Evolutionary conservation across 2,888 invertebrate species (phyloP), one percentile per base, ranked within the genome.

Genomic region (Julus scanicus): DNA sequence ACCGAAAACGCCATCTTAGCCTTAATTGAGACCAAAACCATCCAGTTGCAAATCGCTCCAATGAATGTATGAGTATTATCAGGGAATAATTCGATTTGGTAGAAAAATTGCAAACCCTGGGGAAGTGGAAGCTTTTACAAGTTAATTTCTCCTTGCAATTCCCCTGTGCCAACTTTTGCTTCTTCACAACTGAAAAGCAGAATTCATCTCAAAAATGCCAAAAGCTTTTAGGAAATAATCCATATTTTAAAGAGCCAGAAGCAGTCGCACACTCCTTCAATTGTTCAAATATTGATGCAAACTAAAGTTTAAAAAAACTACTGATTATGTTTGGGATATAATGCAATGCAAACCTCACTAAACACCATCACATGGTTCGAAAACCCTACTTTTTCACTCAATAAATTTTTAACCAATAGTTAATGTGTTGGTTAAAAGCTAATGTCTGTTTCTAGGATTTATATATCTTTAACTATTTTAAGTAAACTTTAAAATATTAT

Each of bases 191-290:
- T 71, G 71, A 71, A 80, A 80, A 80, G 80, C 80, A 80, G 80
- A 80, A 80, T 13, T 80, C 80, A 80, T 80, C 80, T 80, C 37
- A 80, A 80, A 80, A 80, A 80, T 80, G 80, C 80, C 80, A 20
- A 3, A 80, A 29, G 80, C 80, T 80, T 80, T 80, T 80, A 80
- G 80, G 37, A 80, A 80, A 80, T 80, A 80, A 80, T 80, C 80
- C 80, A 80, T 80, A 80, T 80, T 80, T 80, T 80, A 80, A 80
- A 80, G 80, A 80, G 80, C 80, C 80, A 80, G 37, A 80, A 80
- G 80, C 80, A 29, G 29, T n/a, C 5, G 2, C 29, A 37, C 13
- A 20, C 80, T 20, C 80, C 80, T 13, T 11, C 29, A 37, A 80
- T 80, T 80, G 80, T 80, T 80, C 80, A 80, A 80, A 80, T 80